These are phyloP conservation scores for Aegotheles bennettii DNA, from an alignment of 2,113 vertebrate genomes.

Conservation along the genomic window DNA sequence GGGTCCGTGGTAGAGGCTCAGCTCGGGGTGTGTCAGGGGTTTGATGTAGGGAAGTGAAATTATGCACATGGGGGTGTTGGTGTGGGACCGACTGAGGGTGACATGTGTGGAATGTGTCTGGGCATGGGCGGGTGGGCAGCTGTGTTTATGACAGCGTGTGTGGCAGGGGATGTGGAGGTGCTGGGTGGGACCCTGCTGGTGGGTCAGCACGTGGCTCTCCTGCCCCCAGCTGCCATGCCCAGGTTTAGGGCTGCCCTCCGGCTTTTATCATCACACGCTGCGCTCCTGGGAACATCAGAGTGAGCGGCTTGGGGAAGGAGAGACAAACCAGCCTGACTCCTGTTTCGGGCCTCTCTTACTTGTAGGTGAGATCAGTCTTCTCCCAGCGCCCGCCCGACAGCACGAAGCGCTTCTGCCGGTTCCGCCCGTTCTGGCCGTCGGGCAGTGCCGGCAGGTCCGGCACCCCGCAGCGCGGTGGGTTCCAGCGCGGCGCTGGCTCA, in stretches of 20 bases:
- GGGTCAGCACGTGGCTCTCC: background rate
- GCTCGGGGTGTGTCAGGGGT: background rate
- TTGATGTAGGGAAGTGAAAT: background rate
- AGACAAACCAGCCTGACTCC: background rate
- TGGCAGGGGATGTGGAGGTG: background rate
- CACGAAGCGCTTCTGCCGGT: constrained; percentile 85
- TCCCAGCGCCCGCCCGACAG: constrained; percentile 85
- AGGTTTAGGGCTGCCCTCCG: background rate
- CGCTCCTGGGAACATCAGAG: rapidly evolving
- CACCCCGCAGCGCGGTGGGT: constrained; percentile 84
- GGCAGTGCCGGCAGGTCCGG: constrained; percentile 72
- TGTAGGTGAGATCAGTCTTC: constrained; percentile 89
- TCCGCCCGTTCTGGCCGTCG: constrained; percentile 28
- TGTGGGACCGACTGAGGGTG: rapidly evolving
- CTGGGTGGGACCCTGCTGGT: background rate
- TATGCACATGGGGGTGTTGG: rapidly evolving
- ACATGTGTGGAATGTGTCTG: background rate
- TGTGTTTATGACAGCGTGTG: background rate
- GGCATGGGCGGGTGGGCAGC: background rate
- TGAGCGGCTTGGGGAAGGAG: background rate
- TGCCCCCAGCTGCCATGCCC: too few species aligned
- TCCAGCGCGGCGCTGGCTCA: background rate
- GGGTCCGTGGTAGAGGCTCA: background rate
- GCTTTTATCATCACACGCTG: rapidly evolving
- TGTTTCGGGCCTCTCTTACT: constrained; percentile 61